Evolutionary conservation across 2,113 vertebrate species (phyloP).

Genomic region (Prionailurus bengalensis): DNA sequence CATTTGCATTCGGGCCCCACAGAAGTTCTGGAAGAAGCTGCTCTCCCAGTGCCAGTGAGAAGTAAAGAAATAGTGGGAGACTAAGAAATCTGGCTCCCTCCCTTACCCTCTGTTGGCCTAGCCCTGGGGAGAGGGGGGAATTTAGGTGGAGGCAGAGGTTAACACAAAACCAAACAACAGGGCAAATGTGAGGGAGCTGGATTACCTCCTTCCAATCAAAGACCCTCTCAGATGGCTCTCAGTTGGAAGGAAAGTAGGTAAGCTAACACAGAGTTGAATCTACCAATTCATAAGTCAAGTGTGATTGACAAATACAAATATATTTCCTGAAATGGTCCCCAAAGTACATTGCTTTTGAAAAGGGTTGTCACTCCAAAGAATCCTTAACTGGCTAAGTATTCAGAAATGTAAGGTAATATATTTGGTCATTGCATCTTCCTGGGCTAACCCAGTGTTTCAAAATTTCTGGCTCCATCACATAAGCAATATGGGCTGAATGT

Average conservation of each 20-base stretch:
- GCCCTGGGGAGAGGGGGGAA: background rate
- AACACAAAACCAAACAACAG: background rate
- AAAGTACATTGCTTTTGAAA: background rate
- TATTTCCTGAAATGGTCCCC: background rate
- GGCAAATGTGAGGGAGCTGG: accelerated
- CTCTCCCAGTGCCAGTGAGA: background rate
- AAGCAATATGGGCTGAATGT: background rate
- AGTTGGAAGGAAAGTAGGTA: background rate
- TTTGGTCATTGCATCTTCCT: background rate
- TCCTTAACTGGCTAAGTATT: background rate
- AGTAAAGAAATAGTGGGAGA: background rate
- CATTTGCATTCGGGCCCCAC: background rate
- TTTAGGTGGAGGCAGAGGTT: background rate
- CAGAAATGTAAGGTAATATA: background rate
- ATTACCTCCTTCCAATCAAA: background rate
- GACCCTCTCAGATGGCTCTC: background rate
- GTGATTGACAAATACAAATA: background rate
- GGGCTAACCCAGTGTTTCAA: background rate
- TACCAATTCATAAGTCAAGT: background rate
- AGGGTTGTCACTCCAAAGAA: background rate
- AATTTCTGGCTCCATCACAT: background rate
- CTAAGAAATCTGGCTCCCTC: background rate
- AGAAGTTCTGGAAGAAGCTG: background rate
- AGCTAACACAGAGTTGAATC: background rate
- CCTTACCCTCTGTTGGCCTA: background rate